Conservation (phyloP, 2,888 invertebrate species). For the Dicranocentrus wangi region DNA sequence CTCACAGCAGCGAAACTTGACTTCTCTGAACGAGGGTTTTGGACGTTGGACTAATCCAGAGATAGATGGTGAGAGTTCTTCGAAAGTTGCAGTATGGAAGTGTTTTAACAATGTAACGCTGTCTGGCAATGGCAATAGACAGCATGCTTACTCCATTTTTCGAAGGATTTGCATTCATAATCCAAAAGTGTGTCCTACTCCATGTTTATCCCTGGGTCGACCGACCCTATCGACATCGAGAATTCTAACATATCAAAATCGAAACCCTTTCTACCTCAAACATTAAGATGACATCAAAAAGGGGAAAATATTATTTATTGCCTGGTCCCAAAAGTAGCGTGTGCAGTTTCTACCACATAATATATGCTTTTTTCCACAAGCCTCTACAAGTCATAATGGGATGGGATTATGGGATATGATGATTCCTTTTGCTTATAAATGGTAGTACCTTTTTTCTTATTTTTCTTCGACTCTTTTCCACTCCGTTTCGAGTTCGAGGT, state of each 20-base stretch:
- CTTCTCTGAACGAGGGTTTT: too few relatives aligned
- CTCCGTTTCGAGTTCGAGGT: constrained; percentile 44
- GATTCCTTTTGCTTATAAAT: background rate
- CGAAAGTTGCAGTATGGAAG: background rate
- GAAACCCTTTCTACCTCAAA: background rate
- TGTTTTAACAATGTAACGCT: background rate
- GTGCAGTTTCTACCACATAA: too few relatives aligned
- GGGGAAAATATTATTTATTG: constrained; percentile 2
- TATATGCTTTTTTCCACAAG: too few relatives aligned
- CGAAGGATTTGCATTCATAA: background rate
- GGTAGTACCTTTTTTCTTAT: constrained; percentile 44
- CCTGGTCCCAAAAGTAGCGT: background rate
- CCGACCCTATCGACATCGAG: too few relatives aligned
- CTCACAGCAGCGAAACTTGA: background rate
- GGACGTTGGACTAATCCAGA: too few relatives aligned
- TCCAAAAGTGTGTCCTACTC: too few relatives aligned
- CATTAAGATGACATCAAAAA: too few relatives aligned
- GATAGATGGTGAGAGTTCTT: too few relatives aligned
- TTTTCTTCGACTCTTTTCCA: constrained; percentile 52
- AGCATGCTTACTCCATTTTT: background rate
- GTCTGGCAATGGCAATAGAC: too few relatives aligned
- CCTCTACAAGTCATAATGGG: too few relatives aligned
- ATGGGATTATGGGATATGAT: too few relatives aligned
- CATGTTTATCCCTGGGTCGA: too few relatives aligned
- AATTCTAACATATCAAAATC: background rate